These are phyloP conservation scores for Noctua pronuba DNA, from an alignment of 2,888 invertebrate species.

Conservation along the genomic window DNA sequence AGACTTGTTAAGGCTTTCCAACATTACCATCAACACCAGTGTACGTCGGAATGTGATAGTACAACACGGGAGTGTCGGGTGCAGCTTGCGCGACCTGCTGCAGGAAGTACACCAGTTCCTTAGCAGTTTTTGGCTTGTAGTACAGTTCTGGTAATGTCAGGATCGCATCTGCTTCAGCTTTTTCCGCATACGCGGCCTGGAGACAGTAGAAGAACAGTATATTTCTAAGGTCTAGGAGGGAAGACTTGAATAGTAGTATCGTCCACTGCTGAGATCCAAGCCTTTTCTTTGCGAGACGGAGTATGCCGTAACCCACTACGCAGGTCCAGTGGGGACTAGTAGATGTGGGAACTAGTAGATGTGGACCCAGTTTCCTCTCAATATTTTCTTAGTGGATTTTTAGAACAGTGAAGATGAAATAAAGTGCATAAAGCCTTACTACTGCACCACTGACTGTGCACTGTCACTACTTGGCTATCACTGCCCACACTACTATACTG, in stretches of 20 bases:
- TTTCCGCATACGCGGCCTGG: slow-evolving; percentile 84
- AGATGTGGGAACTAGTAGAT: background rate
- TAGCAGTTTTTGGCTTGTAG: slow-evolving; percentile 90
- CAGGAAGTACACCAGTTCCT: slow-evolving; percentile 91
- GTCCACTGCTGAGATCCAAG: background rate
- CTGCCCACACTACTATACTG: background rate
- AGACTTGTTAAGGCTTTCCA: too few species aligned
- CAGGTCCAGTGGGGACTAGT: background rate
- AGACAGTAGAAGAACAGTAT: background rate
- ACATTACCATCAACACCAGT: slow-evolving; percentile 34
- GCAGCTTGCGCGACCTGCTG: slow-evolving; percentile 91
- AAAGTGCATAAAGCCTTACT: background rate
- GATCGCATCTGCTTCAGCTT: slow-evolving; percentile 90
- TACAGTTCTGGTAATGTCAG: slow-evolving; percentile 93
- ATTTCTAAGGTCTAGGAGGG: background rate
- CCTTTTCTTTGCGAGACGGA: background rate
- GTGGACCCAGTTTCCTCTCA: background rate
- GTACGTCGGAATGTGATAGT: slow-evolving; percentile 93
- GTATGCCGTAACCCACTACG: background rate
- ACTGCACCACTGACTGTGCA: background rate
- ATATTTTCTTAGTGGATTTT: background rate
- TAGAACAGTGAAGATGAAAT: background rate
- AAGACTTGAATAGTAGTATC: background rate
- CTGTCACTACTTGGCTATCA: background rate
- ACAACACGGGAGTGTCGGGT: slow-evolving; percentile 92